Base-by-base conservation (phyloP, 2,797 vertebrate species). In the Lycodopsis pacificus region DNA sequence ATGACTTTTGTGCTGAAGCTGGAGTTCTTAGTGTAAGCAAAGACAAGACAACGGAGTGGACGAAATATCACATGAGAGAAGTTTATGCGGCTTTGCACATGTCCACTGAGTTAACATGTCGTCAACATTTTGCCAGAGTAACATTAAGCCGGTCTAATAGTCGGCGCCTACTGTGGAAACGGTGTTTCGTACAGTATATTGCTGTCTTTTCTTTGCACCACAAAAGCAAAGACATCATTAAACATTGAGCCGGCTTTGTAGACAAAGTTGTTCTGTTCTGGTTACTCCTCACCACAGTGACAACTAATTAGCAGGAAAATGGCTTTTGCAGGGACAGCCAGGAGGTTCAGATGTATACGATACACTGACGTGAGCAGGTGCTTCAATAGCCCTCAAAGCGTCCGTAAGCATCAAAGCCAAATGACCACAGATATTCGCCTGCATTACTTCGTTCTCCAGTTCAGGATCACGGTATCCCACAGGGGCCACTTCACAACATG, bases 281-380 rank as follows among this genome's bases (percentile, higher is more conserved):
- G 53, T 73, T 73, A 32, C 65, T n/a, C 58, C 48, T 75, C 25
- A 46, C 53, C 46, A 9, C 71, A 73, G 62, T 81, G 73, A 79
- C 72, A 53, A 40, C 71, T 86, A 82, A 89, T 89, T 88, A 86
- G 57, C 62, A 34, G 64, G 57, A 63, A 73, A 80, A 58, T 4
- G 1, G 7, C 70, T 63, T 86, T 72, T 58, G 51, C 36, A 0
- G 71, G 71, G 59, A 42, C 64, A 58, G 80, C 62, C 54, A n/a
- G 14, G 53, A 61, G 58, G 38, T 73, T 59, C 32, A 22, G 36
- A 51, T 80, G 56, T 36, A 58, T 34, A 71, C 51, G 81, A 57
- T 53, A 40, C 53, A 61, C 9, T 9, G 44, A 71, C 66, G 2
- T 56, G 67, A 83, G 76, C 71, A 63, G 70, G 58, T 77, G 72